phyloP scores from a whole-genome alignment of 2,113 vertebrate species.

The Toxotes chatareus region DNA sequence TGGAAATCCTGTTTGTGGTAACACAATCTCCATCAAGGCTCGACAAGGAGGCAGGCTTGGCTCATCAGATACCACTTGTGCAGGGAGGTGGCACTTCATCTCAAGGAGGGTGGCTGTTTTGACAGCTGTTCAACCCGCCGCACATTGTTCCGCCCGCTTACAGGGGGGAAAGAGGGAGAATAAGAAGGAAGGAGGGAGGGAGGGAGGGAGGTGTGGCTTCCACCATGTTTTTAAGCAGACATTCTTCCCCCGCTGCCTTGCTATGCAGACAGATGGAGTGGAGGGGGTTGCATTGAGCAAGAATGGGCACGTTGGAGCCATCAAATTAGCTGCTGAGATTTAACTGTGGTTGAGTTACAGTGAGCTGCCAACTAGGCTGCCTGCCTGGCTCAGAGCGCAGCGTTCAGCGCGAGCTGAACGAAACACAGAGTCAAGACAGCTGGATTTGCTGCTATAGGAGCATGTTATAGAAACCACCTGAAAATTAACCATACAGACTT shows the following conservation, averaged over 20 bases:
- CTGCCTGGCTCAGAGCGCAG: conserved; percentile 33
- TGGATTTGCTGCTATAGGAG: conserved; percentile 41
- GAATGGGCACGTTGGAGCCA: conserved; percentile 59
- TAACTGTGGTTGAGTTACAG: conserved; percentile 56
- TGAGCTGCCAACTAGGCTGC: conserved; percentile 48
- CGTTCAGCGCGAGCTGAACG: conserved; percentile 25
- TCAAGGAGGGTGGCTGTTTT: conserved; percentile 58
- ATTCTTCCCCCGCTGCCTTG: conserved; percentile 54
- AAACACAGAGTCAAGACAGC: conserved; percentile 15
- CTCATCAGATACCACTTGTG: conserved; percentile 25
- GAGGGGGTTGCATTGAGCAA: conserved; percentile 55
- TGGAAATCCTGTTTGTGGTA: conserved; percentile 18
- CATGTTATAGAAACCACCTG: conserved; percentile 10
- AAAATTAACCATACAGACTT: neutral
- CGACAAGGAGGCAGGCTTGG: neutral
- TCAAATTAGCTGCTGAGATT: conserved; percentile 63
- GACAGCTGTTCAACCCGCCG: conserved; percentile 59
- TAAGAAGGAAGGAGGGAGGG: neutral
- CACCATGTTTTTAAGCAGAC: conserved; percentile 42
- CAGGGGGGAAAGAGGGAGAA: neutral
- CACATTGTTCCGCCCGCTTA: conserved; percentile 44
- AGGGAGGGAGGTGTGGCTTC: conserved; percentile 10
- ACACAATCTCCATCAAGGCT: neutral
- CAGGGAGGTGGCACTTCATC: conserved; percentile 42
- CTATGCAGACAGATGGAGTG: conserved; percentile 40